Evolutionary conservation across 2,797 vertebrate species (phyloP), one percentile per base, ranked within the genome.

Genomic region (Pelobates cultripes): DNA sequence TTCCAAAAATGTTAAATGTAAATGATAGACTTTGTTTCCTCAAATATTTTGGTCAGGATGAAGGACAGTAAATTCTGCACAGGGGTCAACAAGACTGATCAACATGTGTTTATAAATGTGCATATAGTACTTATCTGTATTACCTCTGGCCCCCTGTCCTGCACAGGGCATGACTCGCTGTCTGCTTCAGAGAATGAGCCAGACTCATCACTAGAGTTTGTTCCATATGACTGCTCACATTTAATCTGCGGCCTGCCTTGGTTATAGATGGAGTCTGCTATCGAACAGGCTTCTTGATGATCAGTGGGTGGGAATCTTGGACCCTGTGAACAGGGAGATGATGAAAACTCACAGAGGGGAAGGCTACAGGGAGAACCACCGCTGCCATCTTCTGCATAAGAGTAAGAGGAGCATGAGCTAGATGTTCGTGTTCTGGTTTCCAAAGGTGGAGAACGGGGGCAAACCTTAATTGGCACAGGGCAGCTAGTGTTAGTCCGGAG

Each of bases 181-280:
- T 99, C 98, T 90, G 96, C 98, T 95, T 99, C 98, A 70, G 98
- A 99, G 92, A 99, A 99, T 72, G 98, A 99, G 88, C 97, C 98
- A 7, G 98, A 99, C 89, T 99, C 98, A 53, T 99, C 98, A 77
- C 98, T 99, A 87, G 98, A 99, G 94, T 99, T 99, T 95, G 95
- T 98, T 94, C 96, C 97, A 43, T 99, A 99, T 70, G 97, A 97
- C 94, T 97, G 97, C 96, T 99, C 98, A 89, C 97, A 98, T 94
- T 99, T 99, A 92, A 99, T 99, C 90, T 98, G 97, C 92, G 97
- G 96, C 84, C 96, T 95, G 87, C 93, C 96, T 28, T 95, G 95
- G 91, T 88, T 93, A 85, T 96, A 98, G 87, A 97, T 90, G 75
- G 93, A 90, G n/a, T 98, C 97, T 64, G 93, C 96, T 81, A 94